These are phyloP conservation scores for Halcyon chelicuti DNA, from an alignment of 2,797 vertebrate genomes.

Conservation along the genomic window DNA sequence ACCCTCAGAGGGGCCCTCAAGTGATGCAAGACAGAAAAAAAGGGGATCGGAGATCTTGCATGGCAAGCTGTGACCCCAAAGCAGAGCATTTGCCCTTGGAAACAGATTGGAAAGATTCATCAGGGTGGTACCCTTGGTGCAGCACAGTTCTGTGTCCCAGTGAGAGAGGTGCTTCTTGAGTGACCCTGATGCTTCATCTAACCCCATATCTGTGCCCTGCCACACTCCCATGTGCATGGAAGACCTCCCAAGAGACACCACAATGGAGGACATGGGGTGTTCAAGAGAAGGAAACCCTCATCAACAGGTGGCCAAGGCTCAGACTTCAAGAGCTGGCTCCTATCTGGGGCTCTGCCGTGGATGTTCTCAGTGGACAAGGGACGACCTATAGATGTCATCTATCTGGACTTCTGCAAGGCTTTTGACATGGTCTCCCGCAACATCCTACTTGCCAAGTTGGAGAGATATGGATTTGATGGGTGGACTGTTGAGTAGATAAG, in stretches of 20 bases:
- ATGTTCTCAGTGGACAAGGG: not conserved
- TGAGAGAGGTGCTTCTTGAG: not conserved
- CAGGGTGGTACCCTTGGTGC: rapidly evolving
- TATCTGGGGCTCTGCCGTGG: not conserved
- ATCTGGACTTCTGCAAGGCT: too few relatives aligned
- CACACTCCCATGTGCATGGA: rapidly evolving
- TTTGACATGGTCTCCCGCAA: too few relatives aligned
- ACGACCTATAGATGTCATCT: too few relatives aligned
- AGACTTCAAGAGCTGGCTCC: not conserved
- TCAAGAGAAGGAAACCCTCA: not conserved
- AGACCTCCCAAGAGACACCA: not conserved
- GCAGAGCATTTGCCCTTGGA: not conserved
- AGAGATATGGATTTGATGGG: too few relatives aligned
- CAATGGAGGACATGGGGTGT: rapidly evolving
- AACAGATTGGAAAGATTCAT: not conserved
- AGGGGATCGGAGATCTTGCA: not conserved
- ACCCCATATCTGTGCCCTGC: not conserved
- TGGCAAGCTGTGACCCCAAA: not conserved
- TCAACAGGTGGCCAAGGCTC: not conserved
- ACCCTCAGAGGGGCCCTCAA: not conserved
- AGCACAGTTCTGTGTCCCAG: not conserved
- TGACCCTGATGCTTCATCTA: not conserved
- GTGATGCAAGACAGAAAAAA: not conserved
- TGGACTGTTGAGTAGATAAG: too few relatives aligned
- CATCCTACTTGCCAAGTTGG: too few relatives aligned